Evolutionary conservation across 2,113 vertebrate species (phyloP), one percentile per base, ranked within the genome.

Genomic region (Macaca fascicularis): DNA sequence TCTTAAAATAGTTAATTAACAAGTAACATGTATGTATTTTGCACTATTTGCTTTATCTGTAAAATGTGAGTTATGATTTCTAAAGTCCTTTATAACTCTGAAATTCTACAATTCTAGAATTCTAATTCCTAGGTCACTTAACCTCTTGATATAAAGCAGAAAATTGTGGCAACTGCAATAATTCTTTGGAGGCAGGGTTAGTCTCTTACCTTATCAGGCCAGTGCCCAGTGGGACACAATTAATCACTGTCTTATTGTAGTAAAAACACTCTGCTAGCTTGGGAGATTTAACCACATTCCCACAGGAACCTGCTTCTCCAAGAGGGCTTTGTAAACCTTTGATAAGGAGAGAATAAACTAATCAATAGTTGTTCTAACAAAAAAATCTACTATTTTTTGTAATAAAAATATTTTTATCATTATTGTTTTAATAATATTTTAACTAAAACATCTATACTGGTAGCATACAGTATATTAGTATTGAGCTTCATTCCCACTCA

Each of bases 341-440:
- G 55, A 9, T 74, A 89, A 76, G 45, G 2, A 64, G n/a, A 96
- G 35, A 89, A 80, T 85, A 81, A 96, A 75, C 22, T 35, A 72
- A 72, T 81, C 5, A 52, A 45, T 75, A 59, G 38, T 43, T 87
- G 14, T 88, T 22, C 48, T 83, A 93, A 67, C 40, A 83, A 94
- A 91, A 83, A 67, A 67, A 88, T 79, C 4, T 83, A 59, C 3
- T 48, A 16, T 59, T 48, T 89, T 86, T 90, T 70, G 27, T 8
- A 92, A 76, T 78, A 10, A 85, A 96, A 95, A 92, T 57, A 91
- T 80, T 23, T 82, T 88, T 78, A 94, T 20, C 27, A 12, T 23
- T 23, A 82, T 69, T 79, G 90, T 61, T 89, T 88, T 11, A 97
- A 75, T 57, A 95, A 70, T 35, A 81, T 87, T 81, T 78, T 72